phyloP scores from a whole-genome alignment of 2,888 invertebrate genomes.

The Cacoxenus indagator region DNA sequence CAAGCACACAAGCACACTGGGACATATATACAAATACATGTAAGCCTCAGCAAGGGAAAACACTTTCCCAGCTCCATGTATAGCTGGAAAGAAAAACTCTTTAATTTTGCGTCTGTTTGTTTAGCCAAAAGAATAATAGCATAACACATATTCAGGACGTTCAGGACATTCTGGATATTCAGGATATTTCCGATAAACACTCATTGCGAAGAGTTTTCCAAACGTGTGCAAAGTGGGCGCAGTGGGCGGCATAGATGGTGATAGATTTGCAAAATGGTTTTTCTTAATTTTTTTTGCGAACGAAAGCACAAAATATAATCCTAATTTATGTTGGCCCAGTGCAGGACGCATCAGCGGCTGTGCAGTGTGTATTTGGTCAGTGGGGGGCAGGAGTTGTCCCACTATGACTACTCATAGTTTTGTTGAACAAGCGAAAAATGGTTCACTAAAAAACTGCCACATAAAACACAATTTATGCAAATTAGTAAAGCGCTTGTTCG shows the following conservation, averaged over 20 bases:
- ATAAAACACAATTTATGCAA: conserved; percentile 8
- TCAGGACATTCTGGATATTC: too few species aligned
- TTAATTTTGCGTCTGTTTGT: conserved; percentile 9
- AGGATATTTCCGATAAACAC: too few species aligned
- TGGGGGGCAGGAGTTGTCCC: neutral
- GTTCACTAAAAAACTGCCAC: neutral
- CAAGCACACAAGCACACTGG: conserved; percentile 3
- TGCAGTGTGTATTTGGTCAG: neutral
- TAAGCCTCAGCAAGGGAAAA: neutral
- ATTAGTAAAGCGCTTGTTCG: conserved; percentile 3
- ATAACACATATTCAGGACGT: neutral
- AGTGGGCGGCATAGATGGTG: conserved; percentile 32
- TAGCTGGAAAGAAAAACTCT: neutral
- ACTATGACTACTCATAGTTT: neutral
- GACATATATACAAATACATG: conserved; percentile 4
- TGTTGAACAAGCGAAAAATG: neutral
- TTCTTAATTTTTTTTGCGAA: neutral
- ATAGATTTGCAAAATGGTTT: conserved; percentile 56
- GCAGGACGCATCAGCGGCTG: neutral
- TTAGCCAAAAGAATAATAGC: conserved; percentile 13
- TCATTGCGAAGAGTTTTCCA: too few species aligned
- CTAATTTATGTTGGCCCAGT: conserved; percentile 51
- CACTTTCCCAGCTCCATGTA: too few species aligned
- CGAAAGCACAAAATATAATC: conserved; percentile 48
- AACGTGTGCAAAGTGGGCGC: neutral